Evolutionary conservation across 2,888 invertebrate genomes (phyloP), one percentile per base, ranked within the genome.

Genomic region (Tinea semifulvella): DNA sequence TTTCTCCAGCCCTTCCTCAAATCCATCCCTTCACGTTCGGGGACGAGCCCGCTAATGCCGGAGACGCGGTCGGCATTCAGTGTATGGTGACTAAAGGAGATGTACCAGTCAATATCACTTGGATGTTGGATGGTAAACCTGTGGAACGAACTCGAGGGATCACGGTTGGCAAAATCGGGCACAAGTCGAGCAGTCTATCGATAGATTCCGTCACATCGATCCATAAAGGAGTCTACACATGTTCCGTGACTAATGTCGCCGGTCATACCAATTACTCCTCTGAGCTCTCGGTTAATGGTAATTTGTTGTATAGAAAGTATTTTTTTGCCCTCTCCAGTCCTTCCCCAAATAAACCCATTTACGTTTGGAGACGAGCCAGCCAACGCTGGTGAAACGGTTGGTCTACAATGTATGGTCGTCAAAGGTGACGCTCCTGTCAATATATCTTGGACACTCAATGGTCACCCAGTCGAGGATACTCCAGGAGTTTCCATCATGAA

Each of bases 41-140:
- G 46, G 89, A 90, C 43, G 89, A 90, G 53, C 84, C 89, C 46
- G 86, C 90, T 38, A 90, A 91, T 60, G 88, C 89, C 47, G 92
- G 91, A 3, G 91, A 92, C 51, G 84, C 88, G 50, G 88, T 89
- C 27, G 90, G 90, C 46, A 84, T 89, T 2, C 86, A 87, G 51
- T 92, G 92, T 65, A 86, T 89, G 73, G 87, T 91, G 28, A 84
- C 85, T 40, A 90, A 91, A 68, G 92, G 94, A 36, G 94, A 94
- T 63, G 80, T 85, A 43, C 94, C 93, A 5, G 77, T 94, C 25
- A 85, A 85, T 57, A 87, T 94, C 45, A 84, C 84, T 44, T 93
- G 93, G 93, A 83, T 82, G 19, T 85, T 91, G 51, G 89, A 92
- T 68, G 86, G 85, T 53, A 82, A 71, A 61, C 82, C 75, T 54